These are phyloP conservation scores for Stercorarius parasiticus DNA, from an alignment of 2,113 vertebrate genomes.

Conservation along the genomic window DNA sequence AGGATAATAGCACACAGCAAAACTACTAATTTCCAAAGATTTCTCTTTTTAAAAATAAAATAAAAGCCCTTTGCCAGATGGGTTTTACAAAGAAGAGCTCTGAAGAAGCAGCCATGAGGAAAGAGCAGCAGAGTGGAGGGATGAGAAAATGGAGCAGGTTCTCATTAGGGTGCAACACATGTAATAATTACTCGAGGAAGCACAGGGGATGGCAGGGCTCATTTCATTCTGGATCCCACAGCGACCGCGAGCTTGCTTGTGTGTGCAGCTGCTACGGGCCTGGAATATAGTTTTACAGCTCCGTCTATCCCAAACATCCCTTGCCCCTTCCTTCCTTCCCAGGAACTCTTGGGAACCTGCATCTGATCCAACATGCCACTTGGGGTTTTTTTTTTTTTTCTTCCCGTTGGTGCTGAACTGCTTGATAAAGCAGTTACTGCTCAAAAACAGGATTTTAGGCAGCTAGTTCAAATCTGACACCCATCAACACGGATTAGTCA, in stretches of 20 bases:
- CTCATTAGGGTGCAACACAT: conserved; percentile 15
- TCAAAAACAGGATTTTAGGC: neutral
- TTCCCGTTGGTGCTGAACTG: neutral
- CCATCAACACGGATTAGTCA: neutral
- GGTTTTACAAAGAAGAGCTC: neutral
- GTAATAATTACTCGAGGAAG: conserved; percentile 33
- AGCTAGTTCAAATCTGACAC: neutral
- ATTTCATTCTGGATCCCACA: conserved; percentile 6
- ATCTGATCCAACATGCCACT: neutral
- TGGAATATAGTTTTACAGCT: neutral
- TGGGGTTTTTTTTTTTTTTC: neutral
- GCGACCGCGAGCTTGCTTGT: neutral
- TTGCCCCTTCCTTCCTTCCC: neutral
- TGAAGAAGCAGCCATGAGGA: neutral
- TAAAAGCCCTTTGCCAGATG: neutral
- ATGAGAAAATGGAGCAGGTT: conserved; percentile 43
- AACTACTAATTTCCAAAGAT: conserved; percentile 1
- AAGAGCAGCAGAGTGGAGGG: neutral
- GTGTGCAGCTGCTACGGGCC: neutral
- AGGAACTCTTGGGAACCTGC: neutral
- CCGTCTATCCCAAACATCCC: neutral
- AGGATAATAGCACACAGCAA: neutral
- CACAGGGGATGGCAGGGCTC: neutral
- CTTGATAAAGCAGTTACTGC: neutral
- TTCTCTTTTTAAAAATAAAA: neutral